These are phyloP conservation scores for Cantharis lateralis DNA, from an alignment of 2,888 invertebrate species.

Conservation along the genomic window DNA sequence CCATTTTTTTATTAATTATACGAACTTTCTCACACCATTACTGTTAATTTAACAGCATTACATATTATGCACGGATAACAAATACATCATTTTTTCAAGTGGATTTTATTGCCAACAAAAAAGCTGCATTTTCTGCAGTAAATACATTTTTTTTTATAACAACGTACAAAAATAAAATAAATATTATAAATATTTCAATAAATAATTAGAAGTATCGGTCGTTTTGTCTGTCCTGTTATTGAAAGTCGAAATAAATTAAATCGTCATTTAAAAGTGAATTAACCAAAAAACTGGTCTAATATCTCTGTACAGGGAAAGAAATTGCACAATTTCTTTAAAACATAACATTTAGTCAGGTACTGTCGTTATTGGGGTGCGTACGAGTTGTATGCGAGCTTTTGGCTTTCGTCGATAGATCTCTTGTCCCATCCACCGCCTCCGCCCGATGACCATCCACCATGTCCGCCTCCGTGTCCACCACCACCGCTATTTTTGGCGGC, in stretches of 20 bases:
- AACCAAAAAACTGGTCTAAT: constrained; percentile 22
- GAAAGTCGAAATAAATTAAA: constrained; percentile 1
- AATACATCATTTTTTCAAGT: neutral
- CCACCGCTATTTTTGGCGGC: constrained; percentile 67
- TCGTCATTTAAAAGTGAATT: neutral
- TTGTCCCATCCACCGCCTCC: constrained; percentile 74
- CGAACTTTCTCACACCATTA: neutral
- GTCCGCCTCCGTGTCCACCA: constrained; percentile 47
- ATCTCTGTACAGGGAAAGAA: constrained; percentile 13
- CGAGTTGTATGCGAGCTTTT: constrained; percentile 74
- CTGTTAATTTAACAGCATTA: neutral
- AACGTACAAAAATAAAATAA: constrained; percentile 7
- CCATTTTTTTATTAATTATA: neutral
- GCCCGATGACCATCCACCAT: constrained; percentile 1
- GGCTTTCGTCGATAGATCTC: constrained; percentile 64
- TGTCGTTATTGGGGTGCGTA: constrained; percentile 57
- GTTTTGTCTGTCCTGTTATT: neutral
- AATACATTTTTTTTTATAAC: constrained; percentile 4
- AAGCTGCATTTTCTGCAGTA: constrained; percentile 6
- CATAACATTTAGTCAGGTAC: constrained; percentile 21
- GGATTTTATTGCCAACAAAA: constrained; percentile 13
- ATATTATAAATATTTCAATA: constrained; percentile 12
- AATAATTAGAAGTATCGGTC: constrained; percentile 4
- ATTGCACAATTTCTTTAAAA: constrained; percentile 3
- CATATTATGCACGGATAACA: neutral